These are phyloP conservation scores for Myiagra hebetior DNA, from an alignment of 2,113 vertebrate species.

Conservation along the genomic window DNA sequence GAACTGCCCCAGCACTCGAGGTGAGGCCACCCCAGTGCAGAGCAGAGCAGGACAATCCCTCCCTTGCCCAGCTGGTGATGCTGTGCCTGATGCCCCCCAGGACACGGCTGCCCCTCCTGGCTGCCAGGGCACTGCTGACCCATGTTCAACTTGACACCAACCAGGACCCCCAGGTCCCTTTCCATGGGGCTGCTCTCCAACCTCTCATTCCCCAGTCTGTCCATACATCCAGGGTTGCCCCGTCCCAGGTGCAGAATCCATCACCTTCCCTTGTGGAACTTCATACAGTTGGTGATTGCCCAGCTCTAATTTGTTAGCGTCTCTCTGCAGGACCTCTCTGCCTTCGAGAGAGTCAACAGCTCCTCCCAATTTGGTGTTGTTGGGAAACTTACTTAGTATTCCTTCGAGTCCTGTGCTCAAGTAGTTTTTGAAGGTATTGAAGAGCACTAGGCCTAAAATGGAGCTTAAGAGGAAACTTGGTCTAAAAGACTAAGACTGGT, in stretches of 20 bases:
- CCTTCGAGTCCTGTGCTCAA: fast-evolving
- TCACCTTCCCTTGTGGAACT: no score
- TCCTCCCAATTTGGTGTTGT: background rate
- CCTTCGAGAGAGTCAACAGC: background rate
- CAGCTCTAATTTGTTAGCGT: background rate
- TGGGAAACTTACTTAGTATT: background rate
- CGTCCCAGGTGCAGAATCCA: fast-evolving
- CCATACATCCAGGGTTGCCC: fast-evolving
- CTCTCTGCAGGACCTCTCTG: background rate
- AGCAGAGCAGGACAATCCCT: background rate
- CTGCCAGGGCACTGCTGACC: background rate
- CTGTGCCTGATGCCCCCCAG: background rate
- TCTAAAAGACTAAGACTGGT: background rate
- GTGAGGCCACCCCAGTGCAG: fast-evolving
- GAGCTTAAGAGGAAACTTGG: background rate
- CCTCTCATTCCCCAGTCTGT: background rate
- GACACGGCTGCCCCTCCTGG: fast-evolving
- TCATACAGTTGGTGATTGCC: fast-evolving
- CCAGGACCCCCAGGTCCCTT: background rate
- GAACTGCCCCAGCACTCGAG: background rate
- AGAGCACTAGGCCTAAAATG: background rate
- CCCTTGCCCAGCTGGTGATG: fast-evolving
- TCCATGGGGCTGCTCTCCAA: fast-evolving
- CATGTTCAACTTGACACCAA: fast-evolving
- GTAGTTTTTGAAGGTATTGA: background rate